phyloP scores from a whole-genome alignment of 2,113 vertebrate species.

The Coreoperca whiteheadi region DNA sequence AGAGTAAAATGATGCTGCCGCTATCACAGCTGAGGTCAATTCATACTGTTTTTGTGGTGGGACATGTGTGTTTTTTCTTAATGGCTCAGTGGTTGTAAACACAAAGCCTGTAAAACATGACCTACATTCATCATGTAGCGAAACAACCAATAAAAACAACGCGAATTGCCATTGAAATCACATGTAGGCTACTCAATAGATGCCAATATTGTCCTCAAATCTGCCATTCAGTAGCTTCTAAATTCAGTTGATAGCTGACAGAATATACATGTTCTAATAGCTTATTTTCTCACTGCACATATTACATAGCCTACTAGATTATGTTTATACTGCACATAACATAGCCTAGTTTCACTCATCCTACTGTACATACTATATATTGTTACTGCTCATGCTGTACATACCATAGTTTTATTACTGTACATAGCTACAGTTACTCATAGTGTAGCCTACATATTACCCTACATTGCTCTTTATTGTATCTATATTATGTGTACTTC shows the following conservation, averaged over 20 bases:
- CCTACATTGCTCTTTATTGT: too few relatives aligned
- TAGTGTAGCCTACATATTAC: too few relatives aligned
- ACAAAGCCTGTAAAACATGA: conserved; percentile 8
- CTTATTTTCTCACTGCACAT: neutral
- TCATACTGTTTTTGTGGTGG: neutral
- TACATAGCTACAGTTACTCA: too few relatives aligned
- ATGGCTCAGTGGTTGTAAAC: conserved; percentile 14
- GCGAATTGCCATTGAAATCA: neutral
- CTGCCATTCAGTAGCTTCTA: neutral
- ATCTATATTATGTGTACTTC: too few relatives aligned
- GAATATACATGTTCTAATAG: neutral
- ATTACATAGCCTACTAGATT: too few relatives aligned
- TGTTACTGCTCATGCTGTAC: neutral
- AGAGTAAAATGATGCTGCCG: neutral
- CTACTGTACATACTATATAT: neutral
- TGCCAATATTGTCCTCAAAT: neutral
- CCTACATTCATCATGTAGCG: conserved; percentile 21
- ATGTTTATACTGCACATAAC: neutral
- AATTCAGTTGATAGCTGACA: neutral
- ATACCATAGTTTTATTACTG: neutral
- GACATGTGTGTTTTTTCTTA: neutral
- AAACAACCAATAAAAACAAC: neutral
- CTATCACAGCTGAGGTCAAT: neutral
- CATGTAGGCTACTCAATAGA: neutral
- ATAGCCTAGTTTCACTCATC: neutral